Evolutionary conservation across 2,113 vertebrate species (phyloP).

Genomic region (Leucopternis melanops): DNA sequence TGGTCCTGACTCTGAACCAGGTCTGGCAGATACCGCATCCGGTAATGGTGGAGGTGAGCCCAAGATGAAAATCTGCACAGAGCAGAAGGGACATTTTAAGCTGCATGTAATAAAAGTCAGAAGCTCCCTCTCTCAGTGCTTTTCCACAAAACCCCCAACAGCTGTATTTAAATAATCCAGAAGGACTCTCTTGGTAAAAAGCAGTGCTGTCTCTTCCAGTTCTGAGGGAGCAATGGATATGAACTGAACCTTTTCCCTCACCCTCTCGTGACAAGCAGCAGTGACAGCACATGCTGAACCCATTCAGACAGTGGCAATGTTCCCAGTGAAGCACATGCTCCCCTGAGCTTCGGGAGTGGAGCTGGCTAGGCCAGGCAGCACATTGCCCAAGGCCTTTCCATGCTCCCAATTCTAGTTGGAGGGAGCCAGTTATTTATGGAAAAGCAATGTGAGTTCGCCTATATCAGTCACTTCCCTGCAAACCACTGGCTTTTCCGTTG

Average conservation of each 20-base stretch:
- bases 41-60: not conserved
- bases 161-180: not conserved
- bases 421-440: not conserved
- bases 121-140: not conserved
- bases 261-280: not conserved
- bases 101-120: not conserved
- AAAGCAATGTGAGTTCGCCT: not conserved
- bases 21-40: not conserved
- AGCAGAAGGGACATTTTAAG: not conserved
- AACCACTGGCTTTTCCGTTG: not conserved
- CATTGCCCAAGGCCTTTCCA: not conserved
- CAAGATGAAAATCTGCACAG: not conserved
- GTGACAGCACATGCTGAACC: not conserved
- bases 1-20: not conserved
- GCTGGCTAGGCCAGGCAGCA: not conserved
- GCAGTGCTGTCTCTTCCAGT: not conserved
- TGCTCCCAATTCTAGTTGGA: not conserved
- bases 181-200: not conserved
- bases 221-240: fast-evolving
- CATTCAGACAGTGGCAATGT: not conserved
- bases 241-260: not conserved
- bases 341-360: not conserved
- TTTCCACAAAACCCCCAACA: not conserved
- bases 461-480: not conserved
- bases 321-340: not conserved